A percentile compares a stretch with the other conserved stretches of the same genome.
Evolutionary conservation across 2,888 invertebrate genomes (phyloP).

Genomic region (Therioaphis trifolii): DNA sequence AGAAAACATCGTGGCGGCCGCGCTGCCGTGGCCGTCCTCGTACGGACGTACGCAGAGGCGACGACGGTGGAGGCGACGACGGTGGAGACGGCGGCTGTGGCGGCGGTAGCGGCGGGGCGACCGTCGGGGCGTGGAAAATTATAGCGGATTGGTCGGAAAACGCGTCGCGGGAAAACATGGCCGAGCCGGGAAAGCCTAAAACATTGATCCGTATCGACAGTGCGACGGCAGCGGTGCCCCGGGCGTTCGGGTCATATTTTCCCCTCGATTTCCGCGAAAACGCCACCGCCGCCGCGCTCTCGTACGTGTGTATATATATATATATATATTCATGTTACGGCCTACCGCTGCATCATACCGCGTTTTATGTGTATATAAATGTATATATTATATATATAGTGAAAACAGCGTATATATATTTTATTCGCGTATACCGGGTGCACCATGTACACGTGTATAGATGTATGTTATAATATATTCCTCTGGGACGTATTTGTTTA

Average conservation of each 20-base stretch:
- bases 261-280: conserved; percentile 45
- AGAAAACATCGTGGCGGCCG: no score
- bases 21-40: no score
- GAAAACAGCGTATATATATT: not conserved
- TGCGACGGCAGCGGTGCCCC: not conserved
- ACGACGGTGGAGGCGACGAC: no score
- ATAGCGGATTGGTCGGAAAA: conserved; percentile 62
- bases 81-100: not conserved
- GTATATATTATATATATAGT: no score
- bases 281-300: not conserved
- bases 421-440: not conserved
- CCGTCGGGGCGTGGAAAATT: conserved; percentile 57
- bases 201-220: conserved; percentile 62
- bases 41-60: no score
- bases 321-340: no score
- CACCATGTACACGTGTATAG: no score
- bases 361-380: not conserved
- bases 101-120: not conserved
- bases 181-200: conserved; percentile 61
- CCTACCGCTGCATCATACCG: not conserved
- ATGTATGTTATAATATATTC: not conserved
- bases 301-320: not conserved
- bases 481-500: not conserved
- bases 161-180: conserved; percentile 58
- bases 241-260: conserved; percentile 36